A percentile compares a stretch with the other conserved stretches of the same genome.
Evolutionary conservation across 1,140 invertebrate genomes (phyloP).

Genomic region (Neodiprion lecontei): DNA sequence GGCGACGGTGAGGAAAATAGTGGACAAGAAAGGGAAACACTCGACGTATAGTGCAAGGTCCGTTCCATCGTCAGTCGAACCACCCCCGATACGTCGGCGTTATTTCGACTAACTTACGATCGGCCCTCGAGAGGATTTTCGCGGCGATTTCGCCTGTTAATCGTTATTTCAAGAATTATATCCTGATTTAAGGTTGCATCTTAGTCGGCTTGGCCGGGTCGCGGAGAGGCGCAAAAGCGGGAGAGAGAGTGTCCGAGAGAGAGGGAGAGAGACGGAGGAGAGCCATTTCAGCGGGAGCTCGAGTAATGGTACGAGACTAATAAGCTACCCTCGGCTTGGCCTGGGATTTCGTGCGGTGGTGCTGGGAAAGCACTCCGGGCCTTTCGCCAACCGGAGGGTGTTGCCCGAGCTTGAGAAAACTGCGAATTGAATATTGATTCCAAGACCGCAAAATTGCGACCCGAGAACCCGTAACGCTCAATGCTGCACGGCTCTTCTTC

Average conservation of each 20-base stretch:
- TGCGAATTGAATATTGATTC: constrained; percentile 6
- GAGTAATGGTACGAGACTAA: constrained; percentile 5
- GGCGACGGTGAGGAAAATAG: too few species aligned
- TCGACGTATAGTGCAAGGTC: too few species aligned
- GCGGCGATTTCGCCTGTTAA: too few species aligned
- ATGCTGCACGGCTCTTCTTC: too few species aligned
- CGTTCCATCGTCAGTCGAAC: too few species aligned
- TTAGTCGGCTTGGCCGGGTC: neutral
- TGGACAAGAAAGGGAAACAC: too few species aligned
- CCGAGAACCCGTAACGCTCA: too few species aligned
- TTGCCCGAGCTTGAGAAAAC: neutral
- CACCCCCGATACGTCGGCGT: too few species aligned
- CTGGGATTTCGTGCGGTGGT: neutral
- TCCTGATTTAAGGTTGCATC: too few species aligned
- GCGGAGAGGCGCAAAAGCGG: neutral
- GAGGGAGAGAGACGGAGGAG: neutral
- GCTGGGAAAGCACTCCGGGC: neutral
- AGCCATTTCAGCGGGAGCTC: neutral
- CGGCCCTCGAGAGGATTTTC: too few species aligned
- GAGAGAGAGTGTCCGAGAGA: neutral
- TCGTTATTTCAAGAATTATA: too few species aligned
- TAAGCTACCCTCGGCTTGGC: neutral
- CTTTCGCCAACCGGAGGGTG: neutral
- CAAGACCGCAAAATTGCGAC: neutral
- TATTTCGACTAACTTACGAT: too few species aligned